Percentiles rank a stretch among this genome's conserved stretches.
These are phyloP conservation scores for Urocolius indicus DNA, from an alignment of 2,113 vertebrate species.

Conservation along the genomic window DNA sequence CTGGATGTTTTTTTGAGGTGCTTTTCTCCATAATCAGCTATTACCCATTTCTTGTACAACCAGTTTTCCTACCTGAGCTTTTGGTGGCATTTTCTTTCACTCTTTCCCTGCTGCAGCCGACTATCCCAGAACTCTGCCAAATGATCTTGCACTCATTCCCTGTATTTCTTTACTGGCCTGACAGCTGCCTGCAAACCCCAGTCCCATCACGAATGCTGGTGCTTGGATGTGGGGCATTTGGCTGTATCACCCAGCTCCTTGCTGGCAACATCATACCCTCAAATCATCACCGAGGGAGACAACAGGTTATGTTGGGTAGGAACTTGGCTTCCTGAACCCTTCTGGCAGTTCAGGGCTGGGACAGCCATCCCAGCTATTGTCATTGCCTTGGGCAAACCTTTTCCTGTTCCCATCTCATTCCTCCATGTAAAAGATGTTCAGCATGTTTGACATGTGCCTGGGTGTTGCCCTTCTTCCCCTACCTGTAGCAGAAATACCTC, in stretches of 20 bases:
- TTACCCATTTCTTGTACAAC: not conserved
- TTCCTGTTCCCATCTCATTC: not conserved
- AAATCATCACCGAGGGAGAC: fast-evolving
- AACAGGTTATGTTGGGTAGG: not conserved
- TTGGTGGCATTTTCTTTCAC: not conserved
- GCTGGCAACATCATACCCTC: fast-evolving
- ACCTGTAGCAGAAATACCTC: fast-evolving
- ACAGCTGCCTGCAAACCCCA: not conserved
- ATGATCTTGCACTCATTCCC: fast-evolving
- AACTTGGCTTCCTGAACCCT: fast-evolving
- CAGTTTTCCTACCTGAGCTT: fast-evolving
- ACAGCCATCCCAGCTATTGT: not conserved
- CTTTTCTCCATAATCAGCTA: fast-evolving
- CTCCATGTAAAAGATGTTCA: fast-evolving
- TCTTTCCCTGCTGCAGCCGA: fast-evolving
- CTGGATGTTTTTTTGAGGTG: fast-evolving
- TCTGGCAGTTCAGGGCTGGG: fast-evolving
- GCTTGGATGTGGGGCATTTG: fast-evolving
- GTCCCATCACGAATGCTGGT: fast-evolving
- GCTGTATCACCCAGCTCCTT: not conserved
- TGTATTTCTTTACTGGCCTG: fast-evolving
- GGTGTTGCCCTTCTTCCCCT: not conserved
- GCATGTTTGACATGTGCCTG: fast-evolving
- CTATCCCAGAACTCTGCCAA: not conserved
- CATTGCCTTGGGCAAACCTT: not conserved